Percentiles rank a stretch among this genome's conserved stretches.
Evolutionary conservation across 2,797 vertebrate genomes (phyloP).

Genomic region (Gallinago nigripennis): DNA sequence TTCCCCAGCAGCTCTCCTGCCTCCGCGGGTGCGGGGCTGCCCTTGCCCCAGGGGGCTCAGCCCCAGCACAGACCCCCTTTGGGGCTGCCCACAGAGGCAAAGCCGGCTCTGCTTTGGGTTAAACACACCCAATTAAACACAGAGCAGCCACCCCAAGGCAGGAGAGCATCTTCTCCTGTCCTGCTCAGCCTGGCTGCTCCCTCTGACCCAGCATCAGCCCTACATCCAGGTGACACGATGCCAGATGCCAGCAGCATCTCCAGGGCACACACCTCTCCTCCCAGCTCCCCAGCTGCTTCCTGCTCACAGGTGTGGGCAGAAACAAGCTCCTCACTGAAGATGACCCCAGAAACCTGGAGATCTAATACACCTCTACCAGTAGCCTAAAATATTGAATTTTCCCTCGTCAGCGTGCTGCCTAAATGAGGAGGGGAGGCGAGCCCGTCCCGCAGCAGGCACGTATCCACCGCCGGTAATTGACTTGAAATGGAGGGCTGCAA

Average conservation of each 20-base stretch:
- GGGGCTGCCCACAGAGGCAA: neutral
- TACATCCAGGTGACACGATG: rapidly evolving
- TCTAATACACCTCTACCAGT: neutral
- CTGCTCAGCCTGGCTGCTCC: neutral
- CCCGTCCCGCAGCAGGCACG: neutral
- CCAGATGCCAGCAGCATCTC: neutral
- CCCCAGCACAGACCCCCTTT: neutral
- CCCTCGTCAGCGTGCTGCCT: neutral
- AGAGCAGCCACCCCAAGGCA: neutral
- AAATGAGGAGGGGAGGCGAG: neutral
- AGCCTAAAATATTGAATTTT: neutral
- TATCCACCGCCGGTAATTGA: neutral
- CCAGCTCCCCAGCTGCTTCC: neutral
- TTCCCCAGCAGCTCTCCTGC: neutral
- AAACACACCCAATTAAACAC: neutral
- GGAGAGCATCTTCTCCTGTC: neutral
- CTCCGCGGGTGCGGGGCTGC: rapidly evolving
- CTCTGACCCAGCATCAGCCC: rapidly evolving
- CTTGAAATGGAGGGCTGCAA: neutral
- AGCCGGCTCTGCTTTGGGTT: neutral
- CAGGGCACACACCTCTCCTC: neutral
- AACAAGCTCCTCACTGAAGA: neutral
- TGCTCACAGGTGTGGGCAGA: neutral
- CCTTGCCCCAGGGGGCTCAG: neutral
- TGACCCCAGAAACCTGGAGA: slow-evolving; percentile 9